Evolutionary conservation across 2,797 vertebrate genomes (phyloP), one percentile per base, ranked within the genome.

Genomic region (Phoxinus dragarum): DNA sequence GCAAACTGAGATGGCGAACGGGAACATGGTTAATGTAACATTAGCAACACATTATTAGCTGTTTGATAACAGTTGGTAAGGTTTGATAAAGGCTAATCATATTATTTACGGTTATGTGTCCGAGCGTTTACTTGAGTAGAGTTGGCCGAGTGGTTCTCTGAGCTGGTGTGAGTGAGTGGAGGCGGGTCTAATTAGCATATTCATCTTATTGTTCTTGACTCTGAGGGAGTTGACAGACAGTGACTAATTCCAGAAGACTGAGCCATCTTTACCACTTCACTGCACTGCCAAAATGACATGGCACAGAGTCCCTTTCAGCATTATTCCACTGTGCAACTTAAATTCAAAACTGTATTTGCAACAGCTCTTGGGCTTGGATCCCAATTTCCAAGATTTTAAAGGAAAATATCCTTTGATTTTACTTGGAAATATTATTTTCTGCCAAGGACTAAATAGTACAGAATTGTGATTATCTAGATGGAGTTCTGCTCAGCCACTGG

Each of bases 261-360:
- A 47, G 49, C 76, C 49, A 61, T 12, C 10, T 84, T 84, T 67
- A 40, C 77, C 17, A 64, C 84, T 87, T 49, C 36, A 75, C 52
- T 73, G 19, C 67, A 16, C 59, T 74, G 84, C 88, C 86, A 87
- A 64, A 84, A 87, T 73, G 81, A 83, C 75, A 85, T 75, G 75
- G 80, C 71, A 85, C 27, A 66, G 56, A 81, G 73, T 72, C 38
- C 31, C 81, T 75, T 86, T 84, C 66, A 80, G 68, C 38, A 36
- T 81, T 86, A 69, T 84, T 89, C 86, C 88, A 87, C 73, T 64
- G 56, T 38, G 7, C 38, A 74, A 34, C 81, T 86, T 75, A 84
- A 72, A 56, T 74, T 56, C 40, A 49, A 68, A 77, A 59, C 36
- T 40, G 42, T 40, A 27, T 64, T 77, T 72, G n/a, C 71, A 81